Evolutionary conservation across 92 coral and sea anemone species (phyloP), one percentile per base, ranked within the genome.

Genomic region (Blastomussa wellsi): DNA sequence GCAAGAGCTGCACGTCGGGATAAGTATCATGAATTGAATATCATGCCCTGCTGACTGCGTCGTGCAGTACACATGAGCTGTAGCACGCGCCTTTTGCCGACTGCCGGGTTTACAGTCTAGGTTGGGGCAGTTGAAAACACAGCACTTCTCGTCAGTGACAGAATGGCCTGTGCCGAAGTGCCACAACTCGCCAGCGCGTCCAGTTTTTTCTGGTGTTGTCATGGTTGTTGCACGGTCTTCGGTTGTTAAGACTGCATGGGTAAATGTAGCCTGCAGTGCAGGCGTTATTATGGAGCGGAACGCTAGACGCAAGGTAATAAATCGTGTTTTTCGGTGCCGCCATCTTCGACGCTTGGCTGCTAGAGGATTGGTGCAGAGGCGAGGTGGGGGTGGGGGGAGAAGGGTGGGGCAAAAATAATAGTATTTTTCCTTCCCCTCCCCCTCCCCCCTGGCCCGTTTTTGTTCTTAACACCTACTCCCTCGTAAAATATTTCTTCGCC

Each of bases 51-150:
- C 60, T 24, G 35, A 47, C 28, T 74, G 79, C 0, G 28, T 44
- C 33, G 35, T 26, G 29, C 17, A 11, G 62, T 75, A 75, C 36
- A 75, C 62, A 16, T 75, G 79, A 1, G 79, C 79, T 26, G 79
- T 75, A 16, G 79, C 79, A 5, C 79, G 33, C 16, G 79, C 62
- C 5, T 28, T 19, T 42, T 48, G 79, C 26, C 62, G 64, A 1
- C 17, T 47, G 12, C 38, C 11, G 48, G 57, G 79, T 48, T 10
- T 2, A 42, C 79, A 75, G 5, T 3, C 5, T 28, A 8, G 41
- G 36, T 75, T 75, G 37, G 79, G 59, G 79, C 79, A 75, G 64
- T 75, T 75, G 62, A 4, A 31, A 5, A 29, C 79, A 75, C 79
- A 75, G 22, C 79, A 75, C 19, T 12, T 0, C 79, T 74, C 79